Conservation (phyloP, 2,113 vertebrate genomes). For the Tachycineta bicolor region DNA sequence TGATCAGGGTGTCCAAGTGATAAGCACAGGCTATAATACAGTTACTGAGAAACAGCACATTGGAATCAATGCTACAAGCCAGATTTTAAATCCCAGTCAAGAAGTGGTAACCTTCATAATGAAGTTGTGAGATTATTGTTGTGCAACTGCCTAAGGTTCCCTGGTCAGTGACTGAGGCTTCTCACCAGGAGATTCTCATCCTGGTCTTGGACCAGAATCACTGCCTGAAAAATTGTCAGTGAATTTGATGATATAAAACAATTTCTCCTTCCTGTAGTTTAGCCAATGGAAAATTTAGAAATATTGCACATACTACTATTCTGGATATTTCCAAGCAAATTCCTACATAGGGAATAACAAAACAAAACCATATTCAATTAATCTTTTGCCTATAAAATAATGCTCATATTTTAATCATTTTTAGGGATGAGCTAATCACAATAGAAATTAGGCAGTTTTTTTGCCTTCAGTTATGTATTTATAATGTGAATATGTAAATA, state of each 20-base stretch:
- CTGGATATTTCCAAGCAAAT: not conserved
- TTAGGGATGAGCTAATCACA: not conserved
- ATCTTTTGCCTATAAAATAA: not conserved
- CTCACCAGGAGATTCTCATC: not conserved
- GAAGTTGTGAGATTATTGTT: not conserved
- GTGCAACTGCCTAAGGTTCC: not conserved
- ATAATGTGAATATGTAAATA: not conserved
- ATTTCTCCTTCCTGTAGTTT: not conserved
- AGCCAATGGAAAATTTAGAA: not conserved
- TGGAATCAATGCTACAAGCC: not conserved
- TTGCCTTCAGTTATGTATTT: not conserved
- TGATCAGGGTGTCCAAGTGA: not conserved
- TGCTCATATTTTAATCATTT: not conserved
- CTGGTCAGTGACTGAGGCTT: not conserved
- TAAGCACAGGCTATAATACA: not conserved
- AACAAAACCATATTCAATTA: not conserved
- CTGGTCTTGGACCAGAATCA: not conserved
- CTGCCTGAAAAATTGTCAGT: not conserved
- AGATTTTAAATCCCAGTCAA: not conserved
- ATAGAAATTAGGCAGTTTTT: not conserved
- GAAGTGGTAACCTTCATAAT: not conserved
- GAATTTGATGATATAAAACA: not conserved
- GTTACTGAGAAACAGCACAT: not conserved
- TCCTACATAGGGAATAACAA: not conserved
- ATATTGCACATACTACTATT: not conserved